Conservation (phyloP, 2,797 vertebrate genomes). For the Myiotriccus ornatus region DNA sequence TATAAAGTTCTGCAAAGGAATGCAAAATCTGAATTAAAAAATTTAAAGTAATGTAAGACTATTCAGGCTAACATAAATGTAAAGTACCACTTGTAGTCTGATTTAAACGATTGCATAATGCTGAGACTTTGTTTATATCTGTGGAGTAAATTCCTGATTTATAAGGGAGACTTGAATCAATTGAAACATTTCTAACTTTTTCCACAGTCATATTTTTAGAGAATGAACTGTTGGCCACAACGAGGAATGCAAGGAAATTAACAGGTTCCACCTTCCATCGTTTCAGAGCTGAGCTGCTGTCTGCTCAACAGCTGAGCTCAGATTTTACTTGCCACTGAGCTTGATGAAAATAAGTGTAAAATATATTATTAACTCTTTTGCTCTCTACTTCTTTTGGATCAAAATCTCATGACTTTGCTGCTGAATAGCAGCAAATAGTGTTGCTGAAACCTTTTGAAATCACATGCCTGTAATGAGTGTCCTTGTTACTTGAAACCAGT, state of each 20-base stretch:
- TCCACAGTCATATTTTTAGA: conserved; percentile 25
- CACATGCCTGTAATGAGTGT: not conserved
- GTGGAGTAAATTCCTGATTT: conserved; percentile 26
- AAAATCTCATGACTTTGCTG: not conserved
- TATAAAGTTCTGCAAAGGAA: not conserved
- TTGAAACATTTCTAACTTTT: conserved; percentile 23
- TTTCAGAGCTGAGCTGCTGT: not conserved
- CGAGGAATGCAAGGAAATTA: not conserved
- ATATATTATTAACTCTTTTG: not conserved
- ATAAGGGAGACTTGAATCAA: conserved; percentile 7
- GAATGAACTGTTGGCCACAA: not conserved
- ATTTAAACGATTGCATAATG: not conserved
- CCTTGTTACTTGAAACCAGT: not conserved
- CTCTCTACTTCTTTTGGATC: not conserved
- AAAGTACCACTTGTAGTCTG: not conserved
- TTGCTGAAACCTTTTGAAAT: not conserved
- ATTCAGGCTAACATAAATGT: not conserved
- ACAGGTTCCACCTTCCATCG: conserved; percentile 7
- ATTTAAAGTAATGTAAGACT: not conserved
- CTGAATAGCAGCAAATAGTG: no score
- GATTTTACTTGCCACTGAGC: not conserved
- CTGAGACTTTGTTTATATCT: not conserved
- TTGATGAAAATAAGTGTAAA: not conserved
- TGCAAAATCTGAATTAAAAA: not conserved
- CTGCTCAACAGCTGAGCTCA: not conserved